Evolutionary conservation across 1,140 invertebrate genomes (phyloP), one percentile per base, ranked within the genome.

Genomic region (Halesus radiatus): DNA sequence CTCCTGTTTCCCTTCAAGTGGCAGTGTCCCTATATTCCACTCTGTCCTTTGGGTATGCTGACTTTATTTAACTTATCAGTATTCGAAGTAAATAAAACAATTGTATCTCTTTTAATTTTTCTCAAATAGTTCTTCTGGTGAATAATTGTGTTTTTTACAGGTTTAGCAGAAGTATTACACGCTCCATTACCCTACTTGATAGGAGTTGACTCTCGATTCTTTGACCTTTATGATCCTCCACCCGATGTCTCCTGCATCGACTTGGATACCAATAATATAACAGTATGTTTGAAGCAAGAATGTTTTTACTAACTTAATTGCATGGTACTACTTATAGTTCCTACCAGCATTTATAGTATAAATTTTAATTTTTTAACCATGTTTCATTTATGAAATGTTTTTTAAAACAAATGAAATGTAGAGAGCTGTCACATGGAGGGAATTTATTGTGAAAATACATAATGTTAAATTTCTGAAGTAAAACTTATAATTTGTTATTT

Each of bases 21-120:
- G 99, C 98, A 99, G 88, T 99, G 98, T 88, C 98, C 98, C 0
- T 99, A 99, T 86, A 98, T 99, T 89, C 99, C 99, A 15, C 90
- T 99, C 8, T 99, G 99, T 92, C 99, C 99, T 1, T 91, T 99
- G 84, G 96, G 93, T 87, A 88, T 74, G 53, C 53, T 13, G 13
- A 8, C 37, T 13, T 45, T 45, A 45, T 45, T 45, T 45, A 10
- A n/a, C 2, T 37, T 1, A 3, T 20, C 16, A 18, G 18, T 18
- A 56, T n/a, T 13, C 54, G n/a, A n/a, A n/a, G n/a, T n/a, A n/a
- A n/a, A n/a, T n/a, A n/a, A n/a, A n/a, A n/a, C n/a, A n/a, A n/a
- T n/a, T n/a, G n/a, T n/a, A n/a, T n/a, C n/a, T n/a, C n/a, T n/a
- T n/a, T n/a, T n/a, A n/a, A n/a, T n/a, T n/a, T n/a, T n/a, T n/a